Evolutionary conservation across 2,888 invertebrate genomes (phyloP), one percentile per base, ranked within the genome.

Genomic region (Cheilosia soror): DNA sequence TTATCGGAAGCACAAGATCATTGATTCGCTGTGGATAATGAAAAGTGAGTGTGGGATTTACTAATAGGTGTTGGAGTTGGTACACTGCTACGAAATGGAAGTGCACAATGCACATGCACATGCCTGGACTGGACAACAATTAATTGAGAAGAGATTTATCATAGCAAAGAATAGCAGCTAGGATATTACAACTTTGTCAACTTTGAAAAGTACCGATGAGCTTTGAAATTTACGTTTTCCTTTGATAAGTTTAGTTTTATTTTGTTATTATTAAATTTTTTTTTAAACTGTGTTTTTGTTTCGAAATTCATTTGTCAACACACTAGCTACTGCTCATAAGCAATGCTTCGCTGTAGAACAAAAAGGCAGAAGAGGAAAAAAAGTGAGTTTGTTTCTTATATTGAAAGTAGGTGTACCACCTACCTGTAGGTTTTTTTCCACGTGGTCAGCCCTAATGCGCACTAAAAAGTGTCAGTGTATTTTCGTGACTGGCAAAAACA

Each of bases 1-100:
- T 69, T 60, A 75, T 84, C 75, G 75, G 75, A 84, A 66, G 75
- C 84, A 37, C 75, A 63, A 60, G 69, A 75, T 80, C 84, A 75
- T 66, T 80, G 79, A 79, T 75, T 84, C 51, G 27, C 40, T 13
- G 37, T 53, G 73, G 72, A 83, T 83, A 73, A 29, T 49, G 49
- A 73, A 27, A 29, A 66, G 25, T 60, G 72, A 77, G 81, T 76
- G 81, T 81, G 69, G 81, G 69, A 20, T n/a, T 81, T 60, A 29
- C 51, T 25, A 20, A 9, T n/a, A n/a, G 44, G 20, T 20, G 20
- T 20, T 1, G 20, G 20, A n/a, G n/a, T n/a, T 20, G 2, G 20
- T 20, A 20, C 20, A 20, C 20, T n/a, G n/a, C n/a, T n/a, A n/a
- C n/a, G n/a, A n/a, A n/a, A 42, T 65, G 73, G 47, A n/a, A 47